Evolutionary conservation across 2,797 vertebrate genomes (phyloP).

Genomic region (Myioborus melanocephalus): DNA sequence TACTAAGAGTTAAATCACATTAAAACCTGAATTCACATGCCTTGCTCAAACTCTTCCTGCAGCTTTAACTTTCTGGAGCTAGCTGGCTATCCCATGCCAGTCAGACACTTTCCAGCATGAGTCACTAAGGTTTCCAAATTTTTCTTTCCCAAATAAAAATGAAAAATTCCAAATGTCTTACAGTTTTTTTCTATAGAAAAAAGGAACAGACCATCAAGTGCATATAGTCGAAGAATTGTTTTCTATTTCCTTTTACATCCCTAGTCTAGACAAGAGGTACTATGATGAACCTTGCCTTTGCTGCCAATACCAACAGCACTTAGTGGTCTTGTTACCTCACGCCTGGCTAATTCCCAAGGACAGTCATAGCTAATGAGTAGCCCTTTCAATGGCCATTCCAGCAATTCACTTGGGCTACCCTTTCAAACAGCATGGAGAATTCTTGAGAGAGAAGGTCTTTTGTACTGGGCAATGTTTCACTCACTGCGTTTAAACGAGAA

Average conservation of each 20-base stretch:
- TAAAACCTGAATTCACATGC: neutral
- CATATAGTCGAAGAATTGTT: constrained; percentile 55
- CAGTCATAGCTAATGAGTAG: constrained; percentile 58
- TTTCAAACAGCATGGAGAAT: constrained; percentile 42
- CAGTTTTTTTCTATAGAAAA: constrained; percentile 60
- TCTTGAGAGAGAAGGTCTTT: constrained; percentile 56
- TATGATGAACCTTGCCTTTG: constrained; percentile 55
- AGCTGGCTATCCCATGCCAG: constrained; percentile 38
- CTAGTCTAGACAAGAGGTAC: constrained; percentile 66
- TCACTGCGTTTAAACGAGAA: neutral
- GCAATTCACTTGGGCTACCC: constrained; percentile 35
- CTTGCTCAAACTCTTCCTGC: constrained; percentile 10
- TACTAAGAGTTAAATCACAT: neutral
- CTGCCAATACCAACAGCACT: constrained; percentile 66
- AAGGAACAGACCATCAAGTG: constrained; percentile 10
- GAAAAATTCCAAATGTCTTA: constrained; percentile 57
- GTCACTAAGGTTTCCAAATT: constrained; percentile 58
- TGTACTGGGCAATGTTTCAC: constrained; percentile 32
- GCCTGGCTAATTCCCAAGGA: constrained; percentile 59
- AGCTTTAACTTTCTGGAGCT: constrained; percentile 18
- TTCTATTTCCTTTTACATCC: constrained; percentile 65
- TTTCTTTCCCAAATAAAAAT: constrained; percentile 64
- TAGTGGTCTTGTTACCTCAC: constrained; percentile 54
- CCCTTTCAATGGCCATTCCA: constrained; percentile 55
- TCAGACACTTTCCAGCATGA: constrained; percentile 60